These are phyloP conservation scores for Drosophila lowei DNA, from an alignment of 1,140 invertebrate species.

Conservation along the genomic window DNA sequence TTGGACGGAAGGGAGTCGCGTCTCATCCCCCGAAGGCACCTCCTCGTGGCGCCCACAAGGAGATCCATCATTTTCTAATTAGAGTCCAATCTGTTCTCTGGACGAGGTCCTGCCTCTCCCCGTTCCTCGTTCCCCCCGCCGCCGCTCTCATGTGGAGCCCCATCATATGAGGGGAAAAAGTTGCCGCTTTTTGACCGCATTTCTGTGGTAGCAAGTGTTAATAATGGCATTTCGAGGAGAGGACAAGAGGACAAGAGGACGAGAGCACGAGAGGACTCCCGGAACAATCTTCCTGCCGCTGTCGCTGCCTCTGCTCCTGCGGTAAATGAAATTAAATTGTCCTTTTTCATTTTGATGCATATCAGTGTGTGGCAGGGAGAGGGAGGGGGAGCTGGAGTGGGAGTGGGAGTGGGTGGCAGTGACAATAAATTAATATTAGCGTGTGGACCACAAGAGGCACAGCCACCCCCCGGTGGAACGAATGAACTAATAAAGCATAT, in stretches of 20 bases:
- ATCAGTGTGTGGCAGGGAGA: constrained; percentile 30
- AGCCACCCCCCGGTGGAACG: constrained; percentile 39
- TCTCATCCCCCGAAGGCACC: neutral
- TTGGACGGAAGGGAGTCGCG: no score
- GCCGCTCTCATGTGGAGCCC: constrained; percentile 8
- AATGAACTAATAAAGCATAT: constrained; percentile 79
- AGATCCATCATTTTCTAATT: constrained; percentile 77
- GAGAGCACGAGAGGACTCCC: no score
- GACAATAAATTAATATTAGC: constrained; percentile 80
- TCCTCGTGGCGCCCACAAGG: constrained; percentile 27
- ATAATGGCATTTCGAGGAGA: constrained; percentile 63
- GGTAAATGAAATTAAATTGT: constrained; percentile 80
- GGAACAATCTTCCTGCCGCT: constrained; percentile 13
- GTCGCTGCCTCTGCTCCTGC: constrained; percentile 38
- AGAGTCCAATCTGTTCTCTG: constrained; percentile 47
- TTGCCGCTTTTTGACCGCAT: constrained; percentile 63
- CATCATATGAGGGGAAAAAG: constrained; percentile 35
- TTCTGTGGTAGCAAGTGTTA: constrained; percentile 78
- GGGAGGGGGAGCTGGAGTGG: neutral
- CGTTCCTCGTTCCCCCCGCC: no score
- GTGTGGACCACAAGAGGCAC: constrained; percentile 35
- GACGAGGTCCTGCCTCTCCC: neutral
- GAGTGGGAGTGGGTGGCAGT: constrained; percentile 12
- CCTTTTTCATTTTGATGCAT: constrained; percentile 75
- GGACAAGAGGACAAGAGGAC: no score